Conservation (phyloP, 2,797 vertebrate genomes). For the Mus spretus region DNA sequence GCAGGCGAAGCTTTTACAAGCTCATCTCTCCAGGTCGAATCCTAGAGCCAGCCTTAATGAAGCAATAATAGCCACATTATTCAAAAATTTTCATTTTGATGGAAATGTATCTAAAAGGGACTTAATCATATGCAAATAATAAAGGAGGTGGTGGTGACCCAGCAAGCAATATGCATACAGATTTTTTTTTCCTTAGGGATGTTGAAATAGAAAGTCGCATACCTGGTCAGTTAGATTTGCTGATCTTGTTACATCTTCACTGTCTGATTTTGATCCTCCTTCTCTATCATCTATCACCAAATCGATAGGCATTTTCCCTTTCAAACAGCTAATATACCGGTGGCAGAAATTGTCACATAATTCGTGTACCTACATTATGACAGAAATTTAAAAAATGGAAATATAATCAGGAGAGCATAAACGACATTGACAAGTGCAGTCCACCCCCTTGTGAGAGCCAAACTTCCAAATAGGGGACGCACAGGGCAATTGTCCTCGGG, state of each 20-base stretch:
- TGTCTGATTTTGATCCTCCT: slow-evolving; percentile 99
- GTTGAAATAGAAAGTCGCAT: slow-evolving; percentile 86
- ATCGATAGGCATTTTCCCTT: slow-evolving; percentile 99
- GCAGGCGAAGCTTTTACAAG: slow-evolving; percentile 95
- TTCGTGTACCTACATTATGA: slow-evolving; percentile 96
- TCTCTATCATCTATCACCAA: slow-evolving; percentile 99
- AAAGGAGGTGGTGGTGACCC: slow-evolving; percentile 94
- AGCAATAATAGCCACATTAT: slow-evolving; percentile 99
- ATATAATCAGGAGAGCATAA: slow-evolving; percentile 89
- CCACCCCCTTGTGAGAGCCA: slow-evolving; percentile 89
- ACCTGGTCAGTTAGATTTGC: slow-evolving; percentile 99
- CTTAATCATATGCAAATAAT: slow-evolving; percentile 99
- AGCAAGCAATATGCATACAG: slow-evolving; percentile 93
- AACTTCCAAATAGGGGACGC: slow-evolving; percentile 90
- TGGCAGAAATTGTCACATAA: slow-evolving; percentile 99
- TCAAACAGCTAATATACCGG: slow-evolving; percentile 99
- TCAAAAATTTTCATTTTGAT: slow-evolving; percentile 97
- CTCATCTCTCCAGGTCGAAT: slow-evolving; percentile 97
- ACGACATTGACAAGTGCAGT: slow-evolving; percentile 92
- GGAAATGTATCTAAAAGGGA: slow-evolving; percentile 96
- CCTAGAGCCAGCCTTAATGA: slow-evolving; percentile 97
- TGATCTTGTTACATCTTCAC: slow-evolving; percentile 99
- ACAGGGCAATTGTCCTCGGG: slow-evolving; percentile 89
- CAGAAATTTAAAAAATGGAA: slow-evolving; percentile 85
- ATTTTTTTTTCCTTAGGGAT: slow-evolving; percentile 83